phyloP scores from a whole-genome alignment of 1,140 invertebrate genomes.

The Rhopalosiphum padi region DNA sequence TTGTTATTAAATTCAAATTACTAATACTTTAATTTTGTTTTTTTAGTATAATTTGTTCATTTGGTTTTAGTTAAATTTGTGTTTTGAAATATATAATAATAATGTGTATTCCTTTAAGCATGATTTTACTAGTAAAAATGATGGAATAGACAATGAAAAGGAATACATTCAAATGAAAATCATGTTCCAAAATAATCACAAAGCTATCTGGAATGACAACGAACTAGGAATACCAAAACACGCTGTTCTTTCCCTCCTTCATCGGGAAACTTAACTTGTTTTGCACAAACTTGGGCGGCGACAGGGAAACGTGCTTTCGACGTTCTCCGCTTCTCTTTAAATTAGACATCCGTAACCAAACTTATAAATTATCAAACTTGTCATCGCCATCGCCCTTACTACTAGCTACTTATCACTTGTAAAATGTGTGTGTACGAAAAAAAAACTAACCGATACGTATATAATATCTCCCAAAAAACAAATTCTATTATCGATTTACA shows the following conservation, averaged over 20 bases:
- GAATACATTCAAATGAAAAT: slow-evolving; percentile 37
- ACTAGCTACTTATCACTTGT: not conserved
- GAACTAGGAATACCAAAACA: slow-evolving; percentile 38
- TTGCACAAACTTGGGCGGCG: slow-evolving; percentile 41
- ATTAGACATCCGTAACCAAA: slow-evolving; percentile 50
- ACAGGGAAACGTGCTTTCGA: slow-evolving; percentile 40
- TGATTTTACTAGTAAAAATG: not conserved
- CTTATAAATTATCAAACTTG: slow-evolving; percentile 55
- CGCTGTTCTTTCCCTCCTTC: not conserved
- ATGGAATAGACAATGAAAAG: not conserved
- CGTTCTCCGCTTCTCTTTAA: slow-evolving; percentile 31
- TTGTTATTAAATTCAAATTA: not conserved
- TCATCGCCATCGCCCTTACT: not conserved
- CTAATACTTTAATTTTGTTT: not conserved
- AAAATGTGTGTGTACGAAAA: not conserved
- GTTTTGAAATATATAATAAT: not conserved
- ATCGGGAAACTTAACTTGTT: slow-evolving; percentile 53
- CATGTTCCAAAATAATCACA: slow-evolving; percentile 39
- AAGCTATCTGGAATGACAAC: slow-evolving; percentile 35
- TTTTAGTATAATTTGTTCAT: not conserved
- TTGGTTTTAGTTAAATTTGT: not conserved
- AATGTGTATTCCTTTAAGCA: not conserved
- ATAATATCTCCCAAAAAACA: no score
- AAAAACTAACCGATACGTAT: not conserved
- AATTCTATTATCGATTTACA: not conserved